These are phyloP conservation scores for Stenotaenia linearis DNA, from an alignment of 2,888 invertebrate genomes.

Conservation along the genomic window DNA sequence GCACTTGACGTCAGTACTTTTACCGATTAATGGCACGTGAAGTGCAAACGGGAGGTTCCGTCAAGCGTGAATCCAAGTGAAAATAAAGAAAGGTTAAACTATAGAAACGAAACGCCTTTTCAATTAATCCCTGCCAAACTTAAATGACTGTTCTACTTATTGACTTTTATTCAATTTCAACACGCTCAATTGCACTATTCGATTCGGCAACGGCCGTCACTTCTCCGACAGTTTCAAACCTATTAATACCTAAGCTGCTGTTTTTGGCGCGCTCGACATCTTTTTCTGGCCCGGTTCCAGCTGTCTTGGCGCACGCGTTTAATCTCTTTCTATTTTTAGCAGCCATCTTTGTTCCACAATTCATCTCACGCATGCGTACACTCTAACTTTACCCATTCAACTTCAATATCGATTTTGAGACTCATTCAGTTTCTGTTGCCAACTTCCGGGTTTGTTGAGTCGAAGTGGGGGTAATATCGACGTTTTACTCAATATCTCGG, in stretches of 20 bases:
- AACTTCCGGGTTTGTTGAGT: neutral
- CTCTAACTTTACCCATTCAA: neutral
- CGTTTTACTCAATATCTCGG: neutral
- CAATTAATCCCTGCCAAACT: neutral
- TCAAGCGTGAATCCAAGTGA: neutral
- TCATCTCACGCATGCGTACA: constrained; percentile 15
- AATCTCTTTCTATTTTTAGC: neutral
- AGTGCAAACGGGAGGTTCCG: neutral
- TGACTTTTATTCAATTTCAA: neutral
- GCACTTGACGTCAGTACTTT: neutral
- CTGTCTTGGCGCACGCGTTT: neutral
- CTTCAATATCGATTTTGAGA: neutral
- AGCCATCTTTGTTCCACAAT: neutral
- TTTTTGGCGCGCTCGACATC: neutral
- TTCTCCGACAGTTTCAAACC: neutral
- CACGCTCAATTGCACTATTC: neutral
- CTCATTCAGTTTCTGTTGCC: neutral
- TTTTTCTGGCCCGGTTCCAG: neutral
- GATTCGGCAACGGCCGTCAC: neutral
- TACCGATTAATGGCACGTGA: neutral
- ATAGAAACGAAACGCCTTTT: neutral
- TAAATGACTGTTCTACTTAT: neutral
- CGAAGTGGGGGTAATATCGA: neutral
- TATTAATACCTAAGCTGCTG: neutral
- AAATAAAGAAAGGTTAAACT: neutral